Evolutionary conservation across 2,888 invertebrate species (phyloP).

Genomic region (Eupsilia transversa): DNA sequence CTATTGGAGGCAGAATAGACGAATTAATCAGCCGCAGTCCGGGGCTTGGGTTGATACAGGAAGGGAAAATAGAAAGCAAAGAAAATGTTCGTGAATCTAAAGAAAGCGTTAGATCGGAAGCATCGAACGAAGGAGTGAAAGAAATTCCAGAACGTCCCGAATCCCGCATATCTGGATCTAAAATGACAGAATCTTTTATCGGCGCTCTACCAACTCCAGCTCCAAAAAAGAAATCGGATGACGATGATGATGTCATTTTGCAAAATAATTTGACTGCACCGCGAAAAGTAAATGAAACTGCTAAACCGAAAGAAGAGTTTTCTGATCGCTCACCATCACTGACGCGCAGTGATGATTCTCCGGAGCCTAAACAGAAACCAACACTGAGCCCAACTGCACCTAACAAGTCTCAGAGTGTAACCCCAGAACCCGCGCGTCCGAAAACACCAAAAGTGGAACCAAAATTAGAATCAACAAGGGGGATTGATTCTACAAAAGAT

Average conservation of each 20-base stretch:
- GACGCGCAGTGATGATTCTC: conserved; percentile 88
- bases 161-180: conserved; percentile 86
- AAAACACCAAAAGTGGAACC: conserved; percentile 84
- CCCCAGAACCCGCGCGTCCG: conserved; percentile 82
- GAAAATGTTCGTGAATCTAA: conserved; percentile 85
- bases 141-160: conserved; percentile 84
- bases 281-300: conserved; percentile 72
- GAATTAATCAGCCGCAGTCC: conserved; percentile 83
- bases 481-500: conserved; percentile 71
- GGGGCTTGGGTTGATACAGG: conserved; percentile 87
- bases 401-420: conserved; percentile 77
- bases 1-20: conserved; percentile 85
- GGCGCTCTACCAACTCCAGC: conserved; percentile 82
- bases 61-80: conserved; percentile 84
- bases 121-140: conserved; percentile 76
- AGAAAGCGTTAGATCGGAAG: conserved; percentile 85
- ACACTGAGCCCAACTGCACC: conserved; percentile 73
- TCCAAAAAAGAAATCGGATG: conserved; percentile 83
- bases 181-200: conserved; percentile 89
- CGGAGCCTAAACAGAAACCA: conserved; percentile 82
- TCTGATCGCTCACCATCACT: conserved; percentile 88
- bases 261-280: conserved; percentile 77
- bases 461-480: conserved; percentile 72
- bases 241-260: conserved; percentile 86
- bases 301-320: conserved; percentile 79